Conservation (phyloP, 2,888 invertebrate genomes). For the Drosophila rellima region DNA sequence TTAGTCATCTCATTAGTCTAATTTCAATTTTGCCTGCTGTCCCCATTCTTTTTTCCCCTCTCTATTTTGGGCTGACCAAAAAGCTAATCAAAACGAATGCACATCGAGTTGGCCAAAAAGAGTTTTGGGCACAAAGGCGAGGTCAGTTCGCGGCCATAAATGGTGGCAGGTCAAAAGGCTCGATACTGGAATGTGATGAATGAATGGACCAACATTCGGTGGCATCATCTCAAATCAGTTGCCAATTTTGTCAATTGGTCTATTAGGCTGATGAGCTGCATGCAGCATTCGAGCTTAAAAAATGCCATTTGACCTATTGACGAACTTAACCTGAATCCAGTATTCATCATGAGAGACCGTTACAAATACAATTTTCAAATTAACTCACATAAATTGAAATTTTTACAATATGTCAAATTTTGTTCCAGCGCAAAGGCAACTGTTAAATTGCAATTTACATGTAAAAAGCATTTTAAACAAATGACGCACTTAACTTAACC, state of each 20-base stretch:
- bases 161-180: slow-evolving; percentile 48
- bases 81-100: slow-evolving; percentile 76
- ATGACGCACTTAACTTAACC: slow-evolving; percentile 6
- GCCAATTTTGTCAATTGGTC: slow-evolving; percentile 55
- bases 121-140: slow-evolving; percentile 37
- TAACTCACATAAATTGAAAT: slow-evolving; percentile 46
- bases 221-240: slow-evolving; percentile 36
- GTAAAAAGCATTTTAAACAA: slow-evolving; percentile 8
- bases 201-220: slow-evolving; percentile 20
- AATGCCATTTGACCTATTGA: slow-evolving; percentile 41
- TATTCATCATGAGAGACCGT: not conserved
- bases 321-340: slow-evolving; percentile 15
- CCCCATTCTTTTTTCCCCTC: not conserved
- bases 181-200: slow-evolving; percentile 5
- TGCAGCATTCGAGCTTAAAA: slow-evolving; percentile 6
- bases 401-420: slow-evolving; percentile 53
- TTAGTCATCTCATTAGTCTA: slow-evolving; percentile 59
- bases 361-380: slow-evolving; percentile 25
- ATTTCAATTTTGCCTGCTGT: slow-evolving; percentile 41
- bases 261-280: slow-evolving; percentile 49
- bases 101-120: slow-evolving; percentile 36
- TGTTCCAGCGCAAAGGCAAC: slow-evolving; percentile 53
- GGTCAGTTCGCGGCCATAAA: slow-evolving; percentile 37
- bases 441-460: slow-evolving; percentile 19
- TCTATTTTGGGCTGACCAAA: slow-evolving; percentile 15